These are phyloP conservation scores for Nemopilema nomurai DNA, from an alignment of 30 jellyfish, hydroid and myxozoan species.

Conservation along the genomic window DNA sequence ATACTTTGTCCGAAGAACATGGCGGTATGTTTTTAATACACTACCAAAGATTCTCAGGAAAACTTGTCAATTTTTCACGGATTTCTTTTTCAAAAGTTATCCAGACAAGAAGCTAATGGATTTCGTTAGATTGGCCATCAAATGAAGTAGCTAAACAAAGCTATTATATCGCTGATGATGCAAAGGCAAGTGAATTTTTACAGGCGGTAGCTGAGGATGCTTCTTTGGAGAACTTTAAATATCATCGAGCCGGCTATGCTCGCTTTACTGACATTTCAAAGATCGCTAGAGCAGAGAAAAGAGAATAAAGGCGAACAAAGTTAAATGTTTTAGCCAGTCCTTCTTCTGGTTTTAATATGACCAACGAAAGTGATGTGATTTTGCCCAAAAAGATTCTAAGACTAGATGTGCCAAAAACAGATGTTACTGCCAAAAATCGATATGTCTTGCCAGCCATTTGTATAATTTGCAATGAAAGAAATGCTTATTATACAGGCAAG, in stretches of 20 bases:
- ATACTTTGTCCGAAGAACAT: neutral
- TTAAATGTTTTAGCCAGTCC: neutral
- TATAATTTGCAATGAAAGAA: constrained; percentile 36
- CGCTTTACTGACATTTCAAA: constrained; percentile 41
- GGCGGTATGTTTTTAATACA: neutral
- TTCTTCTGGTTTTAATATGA: neutral
- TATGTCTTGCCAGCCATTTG: constrained; percentile 61
- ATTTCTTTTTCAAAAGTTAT: neutral
- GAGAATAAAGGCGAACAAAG: constrained; percentile 1
- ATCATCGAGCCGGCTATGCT: constrained; percentile 31
- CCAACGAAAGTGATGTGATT: neutral
- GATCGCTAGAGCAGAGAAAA: constrained; percentile 34
- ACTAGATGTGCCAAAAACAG: constrained; percentile 24
- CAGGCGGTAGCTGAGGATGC: neutral
- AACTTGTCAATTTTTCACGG: neutral
- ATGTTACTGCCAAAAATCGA: constrained; percentile 31
- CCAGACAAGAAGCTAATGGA: constrained; percentile 15
- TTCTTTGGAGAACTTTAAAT: constrained; percentile 6
- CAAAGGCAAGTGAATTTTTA: neutral
- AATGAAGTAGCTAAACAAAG: constrained; percentile 16
- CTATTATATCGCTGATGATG: constrained; percentile 10
- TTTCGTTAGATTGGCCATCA: constrained; percentile 19
- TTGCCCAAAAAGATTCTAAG: constrained; percentile 13
- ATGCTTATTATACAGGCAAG: constrained; percentile 28
- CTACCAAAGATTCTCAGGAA: neutral